Evolutionary conservation across 2,797 vertebrate genomes (phyloP).

Genomic region (Oophaga sylvatica): DNA sequence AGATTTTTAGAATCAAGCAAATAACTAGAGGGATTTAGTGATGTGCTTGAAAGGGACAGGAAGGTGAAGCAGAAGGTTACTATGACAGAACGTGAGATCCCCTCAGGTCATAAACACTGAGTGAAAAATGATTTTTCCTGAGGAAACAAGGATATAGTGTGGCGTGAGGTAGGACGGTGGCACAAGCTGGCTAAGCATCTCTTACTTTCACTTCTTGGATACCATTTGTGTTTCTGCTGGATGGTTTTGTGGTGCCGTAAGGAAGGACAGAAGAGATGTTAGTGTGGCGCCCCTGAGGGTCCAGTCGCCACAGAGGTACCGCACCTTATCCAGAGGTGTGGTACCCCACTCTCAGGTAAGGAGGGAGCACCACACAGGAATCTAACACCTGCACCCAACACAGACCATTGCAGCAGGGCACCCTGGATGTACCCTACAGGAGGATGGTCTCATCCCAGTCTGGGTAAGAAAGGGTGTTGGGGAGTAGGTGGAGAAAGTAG

Average conservation of each 20-base stretch:
- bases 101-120: constrained; percentile 2
- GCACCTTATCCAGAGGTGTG: too few relatives aligned
- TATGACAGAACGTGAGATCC: not conserved
- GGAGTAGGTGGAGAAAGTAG: too few relatives aligned
- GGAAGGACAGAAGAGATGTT: constrained; percentile 35
- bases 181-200: not conserved
- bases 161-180: not conserved
- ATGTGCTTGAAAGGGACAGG: constrained; percentile 24
- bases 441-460: too few relatives aligned
- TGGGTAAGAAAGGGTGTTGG: too few relatives aligned
- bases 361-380: too few relatives aligned
- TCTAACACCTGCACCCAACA: too few relatives aligned
- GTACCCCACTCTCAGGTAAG: too few relatives aligned
- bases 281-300: too few relatives aligned
- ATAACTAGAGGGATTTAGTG: not conserved
- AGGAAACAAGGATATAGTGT: not conserved
- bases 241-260: constrained; percentile 9
- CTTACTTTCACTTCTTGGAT: not conserved
- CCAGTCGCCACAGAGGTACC: too few relatives aligned
- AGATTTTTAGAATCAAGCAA: not conserved
- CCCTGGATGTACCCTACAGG: too few relatives aligned
- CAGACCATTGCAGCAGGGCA: too few relatives aligned
- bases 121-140: constrained; percentile 32
- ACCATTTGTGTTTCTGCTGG: constrained; percentile 6
- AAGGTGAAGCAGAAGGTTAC: constrained; percentile 24